Percentiles rank a stretch among this genome's conserved stretches.
These are phyloP conservation scores for Rallus limicola DNA, from an alignment of 2,113 vertebrate species.

Conservation along the genomic window DNA sequence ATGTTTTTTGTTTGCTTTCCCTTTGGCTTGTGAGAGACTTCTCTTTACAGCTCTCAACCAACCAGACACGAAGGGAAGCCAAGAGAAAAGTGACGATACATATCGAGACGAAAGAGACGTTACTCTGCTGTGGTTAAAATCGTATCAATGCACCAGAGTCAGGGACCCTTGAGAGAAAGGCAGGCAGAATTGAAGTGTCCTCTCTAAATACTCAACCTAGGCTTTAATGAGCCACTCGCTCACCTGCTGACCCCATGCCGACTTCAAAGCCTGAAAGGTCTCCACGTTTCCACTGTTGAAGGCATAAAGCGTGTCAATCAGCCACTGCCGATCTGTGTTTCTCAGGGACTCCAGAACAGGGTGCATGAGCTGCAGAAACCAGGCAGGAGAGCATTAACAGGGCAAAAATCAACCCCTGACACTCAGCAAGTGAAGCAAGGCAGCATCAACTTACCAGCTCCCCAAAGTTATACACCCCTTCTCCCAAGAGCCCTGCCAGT, in stretches of 20 bases:
- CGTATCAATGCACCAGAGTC: neutral
- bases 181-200: fast-evolving
- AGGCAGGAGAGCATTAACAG: neutral
- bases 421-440: neutral
- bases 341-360: conserved; percentile 93
- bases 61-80: neutral
- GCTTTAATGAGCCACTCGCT: neutral
- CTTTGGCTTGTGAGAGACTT: neutral
- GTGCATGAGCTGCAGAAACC: conserved; percentile 89
- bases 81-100: fast-evolving
- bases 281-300: conserved; percentile 97
- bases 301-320: conserved; percentile 94
- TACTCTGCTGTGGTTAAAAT: fast-evolving
- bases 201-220: fast-evolving
- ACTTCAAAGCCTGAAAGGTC: conserved; percentile 91
- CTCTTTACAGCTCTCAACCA: neutral
- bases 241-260: conserved; percentile 96
- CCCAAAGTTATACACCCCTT: conserved; percentile 97
- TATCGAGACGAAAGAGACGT: neutral
- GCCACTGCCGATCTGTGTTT: conserved; percentile 94
- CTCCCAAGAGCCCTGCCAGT: conserved; percentile 91
- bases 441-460: conserved; percentile 83
- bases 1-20: neutral
- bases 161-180: neutral
- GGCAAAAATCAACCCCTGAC: neutral